Percentiles rank a stretch among this genome's conserved stretches.
These are phyloP conservation scores for Condylura cristata DNA, from an alignment of 2,113 vertebrate species.

Conservation along the genomic window DNA sequence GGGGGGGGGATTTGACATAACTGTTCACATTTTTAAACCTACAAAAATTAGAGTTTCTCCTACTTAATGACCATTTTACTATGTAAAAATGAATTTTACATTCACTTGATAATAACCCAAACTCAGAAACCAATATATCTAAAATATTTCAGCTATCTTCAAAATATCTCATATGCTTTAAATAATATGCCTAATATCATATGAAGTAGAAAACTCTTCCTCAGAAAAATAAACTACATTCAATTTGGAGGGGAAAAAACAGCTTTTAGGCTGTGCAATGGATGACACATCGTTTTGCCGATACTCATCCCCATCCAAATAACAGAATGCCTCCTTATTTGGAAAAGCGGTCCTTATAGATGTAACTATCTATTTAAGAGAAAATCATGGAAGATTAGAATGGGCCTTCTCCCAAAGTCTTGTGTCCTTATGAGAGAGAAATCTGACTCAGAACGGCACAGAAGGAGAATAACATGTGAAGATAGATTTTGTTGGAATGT, in stretches of 20 bases:
- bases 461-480: background rate
- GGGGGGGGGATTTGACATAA: background rate
- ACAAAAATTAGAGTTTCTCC: background rate
- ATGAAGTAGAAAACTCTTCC: background rate
- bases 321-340: background rate
- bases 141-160: background rate
- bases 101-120: background rate
- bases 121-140: background rate
- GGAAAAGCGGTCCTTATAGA: background rate
- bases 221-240: background rate
- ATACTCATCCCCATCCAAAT: background rate
- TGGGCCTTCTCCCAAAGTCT: background rate
- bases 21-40: constrained; percentile 13
- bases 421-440: background rate
- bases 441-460: background rate
- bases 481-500: background rate
- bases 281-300: background rate
- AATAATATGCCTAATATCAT: background rate
- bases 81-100: background rate
- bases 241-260: background rate
- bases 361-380: background rate
- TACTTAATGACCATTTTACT: background rate
- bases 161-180: background rate
- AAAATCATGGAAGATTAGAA: background rate
- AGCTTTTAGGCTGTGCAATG: background rate